Evolutionary conservation across 2,797 vertebrate genomes (phyloP).

Genomic region (Chiloscyllium punctatum): DNA sequence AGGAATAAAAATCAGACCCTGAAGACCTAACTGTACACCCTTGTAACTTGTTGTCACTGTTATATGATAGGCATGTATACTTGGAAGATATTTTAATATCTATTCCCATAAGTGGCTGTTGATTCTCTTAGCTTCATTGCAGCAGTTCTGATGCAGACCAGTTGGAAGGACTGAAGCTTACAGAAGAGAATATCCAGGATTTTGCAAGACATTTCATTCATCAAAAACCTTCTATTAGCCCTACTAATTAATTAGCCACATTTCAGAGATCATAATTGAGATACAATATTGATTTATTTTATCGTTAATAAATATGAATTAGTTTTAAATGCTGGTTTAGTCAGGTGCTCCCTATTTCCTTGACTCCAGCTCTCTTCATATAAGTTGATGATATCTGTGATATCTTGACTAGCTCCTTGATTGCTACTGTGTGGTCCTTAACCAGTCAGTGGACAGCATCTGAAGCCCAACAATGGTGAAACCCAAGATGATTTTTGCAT

Average conservation of each 20-base stretch:
- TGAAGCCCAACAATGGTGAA: neutral
- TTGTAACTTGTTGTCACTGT: neutral
- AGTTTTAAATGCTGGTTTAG: neutral
- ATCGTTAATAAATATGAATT: neutral
- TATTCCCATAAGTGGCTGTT: neutral
- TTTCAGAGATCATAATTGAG: neutral
- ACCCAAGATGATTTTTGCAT: neutral
- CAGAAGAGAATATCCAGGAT: neutral
- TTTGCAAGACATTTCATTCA: neutral
- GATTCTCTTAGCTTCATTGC: neutral
- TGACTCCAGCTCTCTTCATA: neutral
- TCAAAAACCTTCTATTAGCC: neutral
- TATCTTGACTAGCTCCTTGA: neutral
- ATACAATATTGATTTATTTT: neutral
- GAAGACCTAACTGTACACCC: neutral
- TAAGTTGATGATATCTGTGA: neutral
- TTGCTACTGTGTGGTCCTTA: neutral
- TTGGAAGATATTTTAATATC: neutral
- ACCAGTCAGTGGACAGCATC: neutral
- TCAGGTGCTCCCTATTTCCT: neutral
- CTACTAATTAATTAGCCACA: neutral
- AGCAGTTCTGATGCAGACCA: neutral
- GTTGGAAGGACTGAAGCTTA: neutral
- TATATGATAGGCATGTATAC: neutral
- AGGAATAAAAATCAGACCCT: neutral